Evolutionary conservation across 2,888 invertebrate genomes (phyloP), one percentile per base, ranked within the genome.

Genomic region (Tipula confusa): DNA sequence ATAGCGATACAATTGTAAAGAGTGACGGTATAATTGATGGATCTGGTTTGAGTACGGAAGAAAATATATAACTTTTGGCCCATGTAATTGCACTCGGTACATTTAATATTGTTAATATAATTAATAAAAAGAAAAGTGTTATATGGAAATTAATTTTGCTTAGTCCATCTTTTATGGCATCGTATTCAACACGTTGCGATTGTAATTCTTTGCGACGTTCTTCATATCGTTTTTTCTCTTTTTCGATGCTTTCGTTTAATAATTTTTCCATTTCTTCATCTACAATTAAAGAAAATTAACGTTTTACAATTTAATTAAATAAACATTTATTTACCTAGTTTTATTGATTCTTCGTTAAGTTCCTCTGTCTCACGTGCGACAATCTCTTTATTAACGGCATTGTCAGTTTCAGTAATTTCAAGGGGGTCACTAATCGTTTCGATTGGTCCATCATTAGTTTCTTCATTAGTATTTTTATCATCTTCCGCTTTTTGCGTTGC

Each of bases 51-150:
- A 94, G 88, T 28, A 89, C 90, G 90, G 86, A 88, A 91, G 86
- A 82, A 82, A 84, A 85, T n/a, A 84, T 92, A 86, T 93, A 95
- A 90, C 94, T 95, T 87, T 93, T 93, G 0, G 95, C 94, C 96
- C 96, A 96, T 4, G 95, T 94, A 79, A 96, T 88, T 15, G 94
- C 91, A 79, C 93, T 92, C 0, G 96, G 96, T 11, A 94, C 86
- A 88, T 94, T 95, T 48, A 95, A 89, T n/a, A 93, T 85, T 0
- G 95, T 91, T 33, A 93, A 91, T 15, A 93, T 87, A 83, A 92
- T 87, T 92, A 95, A 94, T 86, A 96, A 87, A 83, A 94, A 89
- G 86, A 96, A 93, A 86, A 95, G 88, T 84, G 94, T 92, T 87
- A 95, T 91, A 87, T 96, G 95, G 88, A 95, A 95, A 87, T 95